These are phyloP conservation scores for Lithobates pipiens DNA, from an alignment of 2,797 vertebrate genomes.

Conservation along the genomic window DNA sequence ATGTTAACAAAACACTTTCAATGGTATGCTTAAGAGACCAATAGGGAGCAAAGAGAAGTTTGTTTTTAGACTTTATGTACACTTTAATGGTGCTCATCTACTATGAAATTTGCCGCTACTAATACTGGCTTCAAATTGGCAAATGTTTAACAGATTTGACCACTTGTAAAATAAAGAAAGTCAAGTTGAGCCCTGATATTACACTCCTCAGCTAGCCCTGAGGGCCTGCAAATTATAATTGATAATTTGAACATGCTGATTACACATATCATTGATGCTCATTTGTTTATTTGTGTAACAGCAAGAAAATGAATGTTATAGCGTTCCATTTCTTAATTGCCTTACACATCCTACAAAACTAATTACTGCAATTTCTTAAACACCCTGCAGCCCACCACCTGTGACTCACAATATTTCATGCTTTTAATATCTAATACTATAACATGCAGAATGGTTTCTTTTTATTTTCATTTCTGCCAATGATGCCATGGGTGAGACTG, in stretches of 20 bases:
- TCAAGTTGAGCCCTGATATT: neutral
- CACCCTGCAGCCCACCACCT: slow-evolving; percentile 5
- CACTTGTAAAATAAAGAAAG: neutral
- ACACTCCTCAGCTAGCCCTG: neutral
- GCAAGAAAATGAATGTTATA: neutral
- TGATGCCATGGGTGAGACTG: neutral
- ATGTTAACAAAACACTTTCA: too few relatives aligned
- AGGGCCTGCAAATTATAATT: neutral
- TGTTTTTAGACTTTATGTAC: too few relatives aligned
- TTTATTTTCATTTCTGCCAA: neutral
- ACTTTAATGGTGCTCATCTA: neutral
- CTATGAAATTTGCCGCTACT: neutral
- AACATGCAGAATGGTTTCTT: neutral
- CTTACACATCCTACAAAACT: neutral
- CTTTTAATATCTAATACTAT: neutral
- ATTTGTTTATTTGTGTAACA: neutral
- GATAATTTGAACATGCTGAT: neutral
- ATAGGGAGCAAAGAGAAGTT: too few relatives aligned
- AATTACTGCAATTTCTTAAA: slow-evolving; percentile 5
- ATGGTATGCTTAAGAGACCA: too few relatives aligned
- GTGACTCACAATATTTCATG: neutral
- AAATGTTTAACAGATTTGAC: too few relatives aligned
- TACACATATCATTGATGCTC: slow-evolving; percentile 8
- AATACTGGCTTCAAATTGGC: too few relatives aligned
- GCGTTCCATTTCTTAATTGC: slow-evolving; percentile 2